Conservation (phyloP, 2,888 invertebrate species). For the Synergus japonicus region DNA sequence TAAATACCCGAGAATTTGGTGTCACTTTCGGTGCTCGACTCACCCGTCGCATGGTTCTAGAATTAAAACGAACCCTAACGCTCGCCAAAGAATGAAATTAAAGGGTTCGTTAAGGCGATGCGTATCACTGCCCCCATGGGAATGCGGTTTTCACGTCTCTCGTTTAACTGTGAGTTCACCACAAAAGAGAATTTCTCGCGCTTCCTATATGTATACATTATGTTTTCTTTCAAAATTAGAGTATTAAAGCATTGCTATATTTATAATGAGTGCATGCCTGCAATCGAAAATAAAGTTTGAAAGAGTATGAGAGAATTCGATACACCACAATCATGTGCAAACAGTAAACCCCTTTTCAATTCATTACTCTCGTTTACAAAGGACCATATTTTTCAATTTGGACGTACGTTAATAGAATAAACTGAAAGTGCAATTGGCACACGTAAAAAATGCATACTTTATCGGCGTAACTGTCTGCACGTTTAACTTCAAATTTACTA, state of each 20-base stretch:
- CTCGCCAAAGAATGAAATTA: constrained; percentile 41
- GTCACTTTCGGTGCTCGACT: constrained; percentile 60
- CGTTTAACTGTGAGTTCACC: not conserved
- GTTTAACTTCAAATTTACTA: constrained; percentile 2
- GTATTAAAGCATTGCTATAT: no score
- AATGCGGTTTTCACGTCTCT: constrained; percentile 19
- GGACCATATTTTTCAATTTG: not conserved
- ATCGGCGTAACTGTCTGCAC: not conserved
- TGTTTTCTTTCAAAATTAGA: not conserved
- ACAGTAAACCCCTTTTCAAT: no score
- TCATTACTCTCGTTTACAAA: not conserved
- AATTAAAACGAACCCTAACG: constrained; percentile 50
- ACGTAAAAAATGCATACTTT: not conserved
- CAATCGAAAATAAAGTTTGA: no score
- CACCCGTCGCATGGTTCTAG: constrained; percentile 48
- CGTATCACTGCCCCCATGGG: constrained; percentile 19
- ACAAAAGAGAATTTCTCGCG: constrained; percentile 7
- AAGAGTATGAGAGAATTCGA: no score
- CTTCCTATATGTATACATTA: not conserved
- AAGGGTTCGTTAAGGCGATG: constrained; percentile 48
- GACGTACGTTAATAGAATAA: constrained; percentile 7
- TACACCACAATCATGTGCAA: no score
- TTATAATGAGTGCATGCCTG: no score
- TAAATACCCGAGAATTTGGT: constrained; percentile 74
- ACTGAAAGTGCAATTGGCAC: constrained; percentile 5